phyloP scores from a whole-genome alignment of 2,797 vertebrate genomes.

The Ptychobarbus kaznakovi region DNA sequence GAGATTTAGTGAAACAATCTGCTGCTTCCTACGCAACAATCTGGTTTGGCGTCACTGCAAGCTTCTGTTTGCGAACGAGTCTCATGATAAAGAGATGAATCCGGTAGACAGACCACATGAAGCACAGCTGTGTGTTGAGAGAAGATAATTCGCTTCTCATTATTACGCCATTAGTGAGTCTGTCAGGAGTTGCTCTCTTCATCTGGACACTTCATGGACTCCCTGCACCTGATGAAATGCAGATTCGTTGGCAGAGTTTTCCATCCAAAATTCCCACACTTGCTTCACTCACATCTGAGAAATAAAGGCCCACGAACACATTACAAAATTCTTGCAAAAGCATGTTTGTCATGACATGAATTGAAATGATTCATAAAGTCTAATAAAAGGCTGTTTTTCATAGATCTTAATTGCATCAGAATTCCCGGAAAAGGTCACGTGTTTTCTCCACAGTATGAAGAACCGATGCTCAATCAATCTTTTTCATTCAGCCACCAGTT shows the following conservation, averaged over 20 bases:
- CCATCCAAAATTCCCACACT: background rate
- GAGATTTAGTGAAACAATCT: constrained; percentile 32
- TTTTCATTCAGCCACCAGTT: background rate
- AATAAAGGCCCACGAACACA: background rate
- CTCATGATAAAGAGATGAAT: constrained; percentile 35
- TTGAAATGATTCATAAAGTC: constrained; percentile 3
- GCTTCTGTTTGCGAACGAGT: constrained; percentile 42
- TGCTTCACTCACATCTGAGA: background rate
- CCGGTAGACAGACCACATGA: background rate
- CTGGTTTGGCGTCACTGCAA: constrained; percentile 25
- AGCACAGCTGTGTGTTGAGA: background rate
- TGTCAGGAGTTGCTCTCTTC: constrained; percentile 11
- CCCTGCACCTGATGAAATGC: constrained; percentile 11
- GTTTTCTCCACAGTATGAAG: background rate
- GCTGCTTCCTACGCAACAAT: constrained; percentile 34
- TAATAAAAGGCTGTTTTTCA: background rate
- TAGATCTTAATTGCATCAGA: background rate
- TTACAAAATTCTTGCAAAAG: background rate
- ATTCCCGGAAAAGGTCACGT: constrained; percentile 13
- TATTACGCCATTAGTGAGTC: background rate
- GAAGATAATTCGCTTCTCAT: background rate
- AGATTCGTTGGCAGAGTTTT: background rate
- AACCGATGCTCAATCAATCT: background rate
- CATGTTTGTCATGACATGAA: constrained; percentile 25
- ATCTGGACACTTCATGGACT: constrained; percentile 9